Conservation (phyloP, 2,888 invertebrate species). For the Drosophila subsilvestris region DNA sequence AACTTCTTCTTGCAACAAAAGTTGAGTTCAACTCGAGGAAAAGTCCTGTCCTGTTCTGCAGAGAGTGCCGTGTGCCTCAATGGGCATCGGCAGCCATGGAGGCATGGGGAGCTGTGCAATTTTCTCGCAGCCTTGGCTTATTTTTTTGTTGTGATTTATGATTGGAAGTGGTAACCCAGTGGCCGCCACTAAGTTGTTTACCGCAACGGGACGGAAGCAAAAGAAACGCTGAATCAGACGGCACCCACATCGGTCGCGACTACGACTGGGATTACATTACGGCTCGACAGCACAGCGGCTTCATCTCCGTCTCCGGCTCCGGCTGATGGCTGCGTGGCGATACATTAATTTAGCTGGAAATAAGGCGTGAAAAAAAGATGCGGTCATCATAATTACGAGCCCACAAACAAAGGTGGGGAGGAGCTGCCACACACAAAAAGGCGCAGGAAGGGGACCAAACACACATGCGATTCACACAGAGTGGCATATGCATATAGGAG, state of each 20-base stretch:
- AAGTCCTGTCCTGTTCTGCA: conserved; percentile 19
- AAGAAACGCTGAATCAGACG: conserved; percentile 37
- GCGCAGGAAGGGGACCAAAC: no score
- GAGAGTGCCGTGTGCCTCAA: no score
- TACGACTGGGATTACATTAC: conserved; percentile 28
- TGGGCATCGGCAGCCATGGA: background rate
- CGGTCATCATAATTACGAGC: conserved; percentile 68
- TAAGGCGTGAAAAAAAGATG: conserved; percentile 51
- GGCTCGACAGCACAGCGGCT: conserved; percentile 1
- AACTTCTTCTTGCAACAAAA: conserved; percentile 22
- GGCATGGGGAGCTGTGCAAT: background rate
- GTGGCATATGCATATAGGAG: no score
- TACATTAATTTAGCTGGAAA: conserved; percentile 48
- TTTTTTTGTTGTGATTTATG: conserved; percentile 43
- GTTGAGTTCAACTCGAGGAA: conserved; percentile 2
- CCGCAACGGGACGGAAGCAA: conserved; percentile 30
- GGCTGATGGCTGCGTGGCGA: conserved; percentile 26
- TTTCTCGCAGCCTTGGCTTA: conserved; percentile 26
- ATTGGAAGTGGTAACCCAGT: conserved; percentile 41
- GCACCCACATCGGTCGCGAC: background rate
- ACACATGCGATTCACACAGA: no score
- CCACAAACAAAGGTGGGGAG: conserved; percentile 9
- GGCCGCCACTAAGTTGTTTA: conserved; percentile 43
- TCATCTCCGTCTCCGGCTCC: background rate
- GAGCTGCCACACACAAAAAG: conserved; percentile 8